Percentiles rank a stretch among this genome's conserved stretches.
These are phyloP conservation scores for Drosophila guanche DNA, from an alignment of 1,140 invertebrate species.

Conservation along the genomic window DNA sequence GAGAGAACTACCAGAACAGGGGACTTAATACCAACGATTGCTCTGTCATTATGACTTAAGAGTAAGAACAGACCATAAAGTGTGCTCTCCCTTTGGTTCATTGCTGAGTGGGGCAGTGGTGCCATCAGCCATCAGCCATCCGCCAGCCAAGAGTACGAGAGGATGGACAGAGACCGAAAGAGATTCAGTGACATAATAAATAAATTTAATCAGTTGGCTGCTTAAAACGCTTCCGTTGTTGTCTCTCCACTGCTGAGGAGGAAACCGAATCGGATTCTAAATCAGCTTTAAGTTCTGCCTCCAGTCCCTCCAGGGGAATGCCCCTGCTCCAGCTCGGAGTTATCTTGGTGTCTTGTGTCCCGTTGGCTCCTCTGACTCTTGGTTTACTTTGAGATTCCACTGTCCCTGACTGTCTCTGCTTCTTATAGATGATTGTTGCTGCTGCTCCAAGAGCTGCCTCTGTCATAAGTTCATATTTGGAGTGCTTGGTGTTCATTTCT, in stretches of 20 bases:
- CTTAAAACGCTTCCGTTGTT: constrained; percentile 24
- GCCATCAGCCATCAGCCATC: constrained; percentile 9
- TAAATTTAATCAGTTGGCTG: constrained; percentile 70
- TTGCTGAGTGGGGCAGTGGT: not conserved
- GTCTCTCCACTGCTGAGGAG: constrained; percentile 13
- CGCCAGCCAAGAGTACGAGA: constrained; percentile 2
- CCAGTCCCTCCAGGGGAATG: not conserved
- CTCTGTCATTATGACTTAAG: constrained; percentile 55
- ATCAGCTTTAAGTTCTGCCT: constrained; percentile 32
- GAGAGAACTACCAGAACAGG: not conserved
- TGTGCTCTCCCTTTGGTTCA: not conserved
- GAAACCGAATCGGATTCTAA: constrained; percentile 31
- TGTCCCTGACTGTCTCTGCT: not conserved
- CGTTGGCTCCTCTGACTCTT: constrained; percentile 11
- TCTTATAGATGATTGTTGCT: constrained; percentile 14
- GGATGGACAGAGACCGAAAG: constrained; percentile 8
- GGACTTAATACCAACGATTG: constrained; percentile 25
- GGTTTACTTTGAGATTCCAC: constrained; percentile 3
- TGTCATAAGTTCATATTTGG: constrained; percentile 21
- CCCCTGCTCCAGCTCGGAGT: not conserved
- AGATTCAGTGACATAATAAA: constrained; percentile 64
- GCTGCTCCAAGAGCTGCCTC: not conserved
- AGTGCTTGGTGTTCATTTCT: constrained; percentile 6
- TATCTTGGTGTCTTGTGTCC: constrained; percentile 29
- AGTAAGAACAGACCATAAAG: constrained; percentile 46